phyloP scores from a whole-genome alignment of 2,888 invertebrate genomes.

The Nysson spinosus region DNA sequence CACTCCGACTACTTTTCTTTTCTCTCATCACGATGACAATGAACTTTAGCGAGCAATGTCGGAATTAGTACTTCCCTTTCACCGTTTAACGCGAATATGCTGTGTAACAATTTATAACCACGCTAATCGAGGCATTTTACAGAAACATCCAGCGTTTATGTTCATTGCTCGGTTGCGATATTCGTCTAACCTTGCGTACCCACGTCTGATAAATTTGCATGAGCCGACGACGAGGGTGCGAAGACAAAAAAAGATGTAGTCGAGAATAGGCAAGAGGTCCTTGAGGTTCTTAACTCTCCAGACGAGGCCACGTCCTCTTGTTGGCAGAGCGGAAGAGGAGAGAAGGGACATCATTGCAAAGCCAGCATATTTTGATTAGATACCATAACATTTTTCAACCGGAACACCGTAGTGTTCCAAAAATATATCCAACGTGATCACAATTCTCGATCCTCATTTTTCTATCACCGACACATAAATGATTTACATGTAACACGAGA shows the following conservation, averaged over 20 bases:
- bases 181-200: conserved; percentile 1
- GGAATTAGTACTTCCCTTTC: too few species aligned
- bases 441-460: too few species aligned
- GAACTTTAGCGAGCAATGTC: too few species aligned
- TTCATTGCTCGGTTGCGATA: background rate
- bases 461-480: too few species aligned
- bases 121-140: background rate
- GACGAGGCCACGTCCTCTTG: conserved; percentile 18
- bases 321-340: conserved; percentile 6
- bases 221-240: conserved; percentile 6
- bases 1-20: too few species aligned
- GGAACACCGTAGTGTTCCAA: too few species aligned
- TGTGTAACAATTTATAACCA: too few species aligned
- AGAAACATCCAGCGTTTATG: background rate
- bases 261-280: conserved; percentile 13
- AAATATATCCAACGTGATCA: too few species aligned
- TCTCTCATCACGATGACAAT: too few species aligned
- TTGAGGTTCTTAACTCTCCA: conserved; percentile 22
- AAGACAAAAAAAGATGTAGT: conserved; percentile 3
- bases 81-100: too few species aligned
- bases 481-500: too few species aligned
- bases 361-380: background rate
- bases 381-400: background rate
- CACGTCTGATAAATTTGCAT: conserved; percentile 21
- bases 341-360: conserved; percentile 3